Base-by-base conservation (phyloP, 2,113 vertebrate species). In the Pterocles burchelli region DNA sequence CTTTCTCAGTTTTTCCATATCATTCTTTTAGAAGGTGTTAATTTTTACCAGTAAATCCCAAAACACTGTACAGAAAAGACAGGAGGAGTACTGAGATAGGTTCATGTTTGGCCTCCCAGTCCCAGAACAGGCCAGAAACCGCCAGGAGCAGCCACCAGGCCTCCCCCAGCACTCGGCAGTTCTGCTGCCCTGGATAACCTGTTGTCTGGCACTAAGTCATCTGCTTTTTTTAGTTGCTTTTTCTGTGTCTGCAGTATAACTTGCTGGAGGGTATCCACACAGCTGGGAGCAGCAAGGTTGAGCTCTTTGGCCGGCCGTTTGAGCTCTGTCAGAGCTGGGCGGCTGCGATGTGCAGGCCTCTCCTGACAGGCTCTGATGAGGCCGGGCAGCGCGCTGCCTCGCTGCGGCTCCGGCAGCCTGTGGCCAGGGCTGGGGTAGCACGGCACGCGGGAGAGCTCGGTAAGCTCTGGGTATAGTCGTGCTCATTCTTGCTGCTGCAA, bases 341-440 rank as follows among this genome's bases (percentile, higher is more conserved):
- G 2, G 68, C 79, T 57, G 45, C 0, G 0, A 18, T 36, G 22
- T 2, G 29, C 82, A 82, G 43, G 8, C 74, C 57, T 25, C 61
- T 63, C 3, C 0, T 10, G 4, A 41, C 12, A 15, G 28, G 4
- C 54, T 18, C 26, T 34, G 3, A 54, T 5, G 0, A 6, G 24
- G 5, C 5, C 26, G 91, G 72, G 28, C 72, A 38, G 26, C 34
- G 55, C 15, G 11, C 48, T 31, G 4, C 45, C 33, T 36, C 1
- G 0, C 65, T 9, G 36, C 2, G 0, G 21, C 77, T 21, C 11
- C 38, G 41, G 33, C 22, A 5, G 41, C 41, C 41, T 41, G 41
- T 41, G 41, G 41, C 41, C 41, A 41, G 41, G 41, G 41, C 20
- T 74, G 8, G 26, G 11, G 61, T 33, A 22, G 21, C 3, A 0